A percentile compares a stretch with the other conserved stretches of the same genome.
These are phyloP conservation scores for Cyclina sinensis DNA, from an alignment of 1,140 invertebrate genomes.

Conservation along the genomic window DNA sequence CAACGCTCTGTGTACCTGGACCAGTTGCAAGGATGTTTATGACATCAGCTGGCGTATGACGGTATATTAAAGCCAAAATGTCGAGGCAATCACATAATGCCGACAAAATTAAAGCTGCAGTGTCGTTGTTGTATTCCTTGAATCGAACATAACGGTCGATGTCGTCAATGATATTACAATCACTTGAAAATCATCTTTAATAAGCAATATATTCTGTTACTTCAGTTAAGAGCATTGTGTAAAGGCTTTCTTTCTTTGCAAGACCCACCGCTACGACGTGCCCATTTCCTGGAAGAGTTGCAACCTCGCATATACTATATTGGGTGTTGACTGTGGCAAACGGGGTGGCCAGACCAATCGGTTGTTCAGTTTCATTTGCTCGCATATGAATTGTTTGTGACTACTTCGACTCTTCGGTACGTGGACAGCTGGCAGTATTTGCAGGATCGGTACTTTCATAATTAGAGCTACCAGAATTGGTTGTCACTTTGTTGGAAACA, in stretches of 20 bases:
- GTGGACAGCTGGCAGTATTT: slow-evolving; percentile 3
- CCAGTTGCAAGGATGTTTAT: slow-evolving; percentile 15
- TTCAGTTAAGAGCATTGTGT: neutral
- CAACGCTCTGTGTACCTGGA: neutral
- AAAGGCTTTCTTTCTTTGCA: neutral
- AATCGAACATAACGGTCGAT: neutral
- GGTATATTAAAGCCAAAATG: slow-evolving; percentile 9
- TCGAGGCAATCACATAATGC: slow-evolving; percentile 18
- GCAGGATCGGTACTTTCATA: neutral
- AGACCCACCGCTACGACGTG: slow-evolving; percentile 13
- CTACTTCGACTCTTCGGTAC: neutral
- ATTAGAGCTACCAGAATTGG: neutral
- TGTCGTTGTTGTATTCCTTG: slow-evolving; percentile 31
- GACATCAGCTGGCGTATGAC: neutral
- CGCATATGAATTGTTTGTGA: neutral
- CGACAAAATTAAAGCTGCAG: neutral
- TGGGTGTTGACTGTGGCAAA: neutral
- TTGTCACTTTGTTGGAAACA: neutral
- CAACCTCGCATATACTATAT: slow-evolving; percentile 9
- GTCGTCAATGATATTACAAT: neutral
- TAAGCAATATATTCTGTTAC: neutral
- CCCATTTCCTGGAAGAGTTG: neutral
- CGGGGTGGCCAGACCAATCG: neutral
- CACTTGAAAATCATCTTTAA: neutral
- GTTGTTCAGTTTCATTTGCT: neutral